Evolutionary conservation across 2,113 vertebrate genomes (phyloP).

Genomic region (Protobothrops mucrosquamatus): DNA sequence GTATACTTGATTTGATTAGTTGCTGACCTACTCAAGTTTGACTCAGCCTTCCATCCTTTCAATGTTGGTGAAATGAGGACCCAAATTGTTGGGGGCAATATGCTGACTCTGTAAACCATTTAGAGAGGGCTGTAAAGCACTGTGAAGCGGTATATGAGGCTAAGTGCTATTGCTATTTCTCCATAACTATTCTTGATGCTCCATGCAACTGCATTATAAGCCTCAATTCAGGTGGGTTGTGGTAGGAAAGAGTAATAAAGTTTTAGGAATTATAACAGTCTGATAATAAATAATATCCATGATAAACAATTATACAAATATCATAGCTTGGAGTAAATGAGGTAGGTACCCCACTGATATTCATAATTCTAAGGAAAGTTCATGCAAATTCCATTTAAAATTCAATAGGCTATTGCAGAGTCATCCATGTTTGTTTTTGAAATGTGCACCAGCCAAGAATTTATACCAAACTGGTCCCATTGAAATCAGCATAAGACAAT

Average conservation of each 20-base stretch:
- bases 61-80: background rate
- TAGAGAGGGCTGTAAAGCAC: background rate
- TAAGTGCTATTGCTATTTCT: background rate
- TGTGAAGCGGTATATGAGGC: background rate
- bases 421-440: background rate
- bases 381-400: background rate
- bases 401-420: background rate
- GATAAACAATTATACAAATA: background rate
- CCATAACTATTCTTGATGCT: background rate
- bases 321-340: background rate
- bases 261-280: background rate
- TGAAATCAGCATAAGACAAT: background rate
- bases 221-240: background rate
- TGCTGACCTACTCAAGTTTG: background rate
- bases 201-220: background rate
- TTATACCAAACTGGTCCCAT: background rate
- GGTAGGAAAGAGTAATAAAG: background rate
- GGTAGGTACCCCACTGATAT: background rate
- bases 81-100: background rate
- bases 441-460: background rate
- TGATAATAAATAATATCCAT: background rate
- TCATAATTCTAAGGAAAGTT: background rate
- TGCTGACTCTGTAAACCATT: background rate
- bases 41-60: background rate
- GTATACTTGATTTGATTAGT: background rate